Evolutionary conservation across 1,140 invertebrate species (phyloP).

Genomic region (Zeugodacus cucurbitae): DNA sequence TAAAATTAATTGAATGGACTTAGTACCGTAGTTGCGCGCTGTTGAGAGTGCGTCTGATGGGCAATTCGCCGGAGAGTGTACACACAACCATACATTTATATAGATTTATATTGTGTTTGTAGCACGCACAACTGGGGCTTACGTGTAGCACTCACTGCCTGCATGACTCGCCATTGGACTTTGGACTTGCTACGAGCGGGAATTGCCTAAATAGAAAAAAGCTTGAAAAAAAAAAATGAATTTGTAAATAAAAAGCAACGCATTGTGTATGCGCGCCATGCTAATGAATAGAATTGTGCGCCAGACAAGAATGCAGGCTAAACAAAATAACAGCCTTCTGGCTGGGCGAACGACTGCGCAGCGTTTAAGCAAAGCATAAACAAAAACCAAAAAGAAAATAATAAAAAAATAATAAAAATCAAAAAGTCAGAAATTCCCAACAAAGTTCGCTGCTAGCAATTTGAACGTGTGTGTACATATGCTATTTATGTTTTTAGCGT

Average conservation of each 20-base stretch:
- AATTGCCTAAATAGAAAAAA: slow-evolving; percentile 21
- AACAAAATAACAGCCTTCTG: background rate
- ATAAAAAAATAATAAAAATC: background rate
- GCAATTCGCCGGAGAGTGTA: background rate
- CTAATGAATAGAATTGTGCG: background rate
- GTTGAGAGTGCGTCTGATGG: background rate
- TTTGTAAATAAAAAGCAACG: background rate
- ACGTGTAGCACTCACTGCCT: background rate
- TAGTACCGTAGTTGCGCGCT: background rate
- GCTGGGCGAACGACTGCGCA: background rate
- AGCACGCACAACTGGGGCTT: background rate
- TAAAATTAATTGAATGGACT: background rate
- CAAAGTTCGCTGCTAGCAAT: background rate
- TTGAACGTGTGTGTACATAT: background rate
- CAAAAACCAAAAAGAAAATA: background rate
- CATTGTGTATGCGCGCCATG: background rate
- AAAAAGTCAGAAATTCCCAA: background rate
- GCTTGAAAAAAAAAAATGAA: background rate
- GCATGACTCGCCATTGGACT: slow-evolving; percentile 17
- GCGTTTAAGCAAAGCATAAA: background rate
- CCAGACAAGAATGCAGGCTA: background rate
- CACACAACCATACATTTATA: too few species aligned
- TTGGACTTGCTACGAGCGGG: background rate
- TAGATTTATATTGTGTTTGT: background rate
- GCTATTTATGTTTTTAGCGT: background rate